These are phyloP conservation scores for Ornithoptera priamus DNA, from an alignment of 2,888 invertebrate species.

Conservation along the genomic window DNA sequence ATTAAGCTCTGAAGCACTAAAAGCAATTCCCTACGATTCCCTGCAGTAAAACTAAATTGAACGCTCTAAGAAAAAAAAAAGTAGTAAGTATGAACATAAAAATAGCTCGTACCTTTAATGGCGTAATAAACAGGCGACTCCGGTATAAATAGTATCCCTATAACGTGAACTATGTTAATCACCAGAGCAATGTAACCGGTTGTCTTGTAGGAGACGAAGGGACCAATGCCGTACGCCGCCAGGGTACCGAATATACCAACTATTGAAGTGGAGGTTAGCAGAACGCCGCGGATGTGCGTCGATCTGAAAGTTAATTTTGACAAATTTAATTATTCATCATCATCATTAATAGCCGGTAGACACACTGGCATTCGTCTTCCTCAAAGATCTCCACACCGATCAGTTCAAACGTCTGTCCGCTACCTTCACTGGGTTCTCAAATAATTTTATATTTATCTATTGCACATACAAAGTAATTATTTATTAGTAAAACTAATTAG, in stretches of 20 bases:
- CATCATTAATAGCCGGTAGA: too few relatives aligned
- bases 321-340: too few relatives aligned
- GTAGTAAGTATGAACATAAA: not conserved
- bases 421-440: too few relatives aligned
- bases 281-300: conserved; percentile 48
- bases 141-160: conserved; percentile 47
- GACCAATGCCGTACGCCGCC: conserved; percentile 43
- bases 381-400: too few relatives aligned
- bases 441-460: too few relatives aligned
- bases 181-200: conserved; percentile 44
- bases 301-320: conserved; percentile 40
- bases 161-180: conserved; percentile 41
- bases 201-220: conserved; percentile 44
- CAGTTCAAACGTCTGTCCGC: too few relatives aligned
- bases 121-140: conserved; percentile 51
- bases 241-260: conserved; percentile 47
- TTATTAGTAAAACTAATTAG: too few relatives aligned
- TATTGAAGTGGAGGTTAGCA: conserved; percentile 47
- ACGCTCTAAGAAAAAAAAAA: not conserved
- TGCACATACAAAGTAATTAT: too few relatives aligned
- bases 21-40: not conserved
- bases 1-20: not conserved
- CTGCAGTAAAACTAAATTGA: not conserved
- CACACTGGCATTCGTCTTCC: too few relatives aligned
- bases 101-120: conserved; percentile 39